A percentile compares a stretch with the other conserved stretches of the same genome.
phyloP scores from a whole-genome alignment of 2,888 invertebrate species.

The Eilema sororculum region DNA sequence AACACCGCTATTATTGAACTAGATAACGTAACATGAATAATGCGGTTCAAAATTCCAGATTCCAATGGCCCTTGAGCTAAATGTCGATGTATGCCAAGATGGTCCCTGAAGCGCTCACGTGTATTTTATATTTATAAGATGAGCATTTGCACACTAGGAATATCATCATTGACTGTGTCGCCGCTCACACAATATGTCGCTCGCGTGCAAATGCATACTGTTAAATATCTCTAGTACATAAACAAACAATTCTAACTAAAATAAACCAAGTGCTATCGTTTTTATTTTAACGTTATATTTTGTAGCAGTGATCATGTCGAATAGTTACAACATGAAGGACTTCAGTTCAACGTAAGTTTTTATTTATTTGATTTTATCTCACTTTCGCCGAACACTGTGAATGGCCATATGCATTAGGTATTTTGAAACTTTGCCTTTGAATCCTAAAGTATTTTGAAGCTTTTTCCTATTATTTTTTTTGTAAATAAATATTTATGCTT shows the following conservation, averaged over 20 bases:
- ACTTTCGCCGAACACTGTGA: not conserved
- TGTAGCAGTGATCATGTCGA: conserved; percentile 69
- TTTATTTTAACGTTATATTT: conserved; percentile 8
- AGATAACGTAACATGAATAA: not conserved
- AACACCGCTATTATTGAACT: not conserved
- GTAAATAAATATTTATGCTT: no score
- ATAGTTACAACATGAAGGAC: conserved; percentile 82
- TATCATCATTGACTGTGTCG: conserved; percentile 63
- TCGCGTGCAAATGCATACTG: conserved; percentile 56
- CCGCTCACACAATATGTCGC: conserved; percentile 63
- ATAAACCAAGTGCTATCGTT: conserved; percentile 37
- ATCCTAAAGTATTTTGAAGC: no score
- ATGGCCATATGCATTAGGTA: not conserved
- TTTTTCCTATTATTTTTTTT: not conserved
- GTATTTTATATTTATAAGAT: conserved; percentile 57
- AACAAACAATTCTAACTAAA: conserved; percentile 44
- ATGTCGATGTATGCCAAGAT: conserved; percentile 50
- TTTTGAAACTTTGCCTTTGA: no score
- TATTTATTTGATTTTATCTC: conserved; percentile 16
- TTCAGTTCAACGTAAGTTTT: conserved; percentile 83
- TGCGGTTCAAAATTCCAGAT: conserved; percentile 31
- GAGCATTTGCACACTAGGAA: conserved; percentile 50
- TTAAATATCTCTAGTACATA: conserved; percentile 54
- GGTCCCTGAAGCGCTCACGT: conserved; percentile 52
- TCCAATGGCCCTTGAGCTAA: conserved; percentile 51